Conservation (phyloP, 2,113 vertebrate species). For the Aegithalos caudatus region DNA sequence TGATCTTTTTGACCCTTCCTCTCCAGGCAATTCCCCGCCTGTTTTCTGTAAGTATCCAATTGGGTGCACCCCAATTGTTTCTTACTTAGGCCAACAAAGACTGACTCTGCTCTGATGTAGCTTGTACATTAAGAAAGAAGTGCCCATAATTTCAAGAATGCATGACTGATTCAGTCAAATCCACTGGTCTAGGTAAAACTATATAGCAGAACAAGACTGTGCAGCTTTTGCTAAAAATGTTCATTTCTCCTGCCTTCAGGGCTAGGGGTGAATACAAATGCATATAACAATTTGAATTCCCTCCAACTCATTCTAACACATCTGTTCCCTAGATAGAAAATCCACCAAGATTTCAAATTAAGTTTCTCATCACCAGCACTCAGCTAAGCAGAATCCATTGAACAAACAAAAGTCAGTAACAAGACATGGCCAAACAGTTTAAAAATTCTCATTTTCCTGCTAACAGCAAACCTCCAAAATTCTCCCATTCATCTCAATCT, state of each 20-base stretch:
- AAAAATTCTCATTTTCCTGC: neutral
- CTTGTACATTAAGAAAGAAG: neutral
- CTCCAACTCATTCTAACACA: neutral
- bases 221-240: neutral
- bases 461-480: neutral
- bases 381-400: neutral
- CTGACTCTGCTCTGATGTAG: neutral
- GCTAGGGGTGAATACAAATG: neutral
- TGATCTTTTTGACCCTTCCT: neutral
- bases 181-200: neutral
- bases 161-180: neutral
- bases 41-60: neutral
- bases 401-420: fast-evolving
- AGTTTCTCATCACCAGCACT: neutral
- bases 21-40: neutral
- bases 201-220: neutral
- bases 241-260: neutral
- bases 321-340: neutral
- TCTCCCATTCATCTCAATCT: neutral
- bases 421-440: neutral
- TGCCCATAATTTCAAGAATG: neutral
- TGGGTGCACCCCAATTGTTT: neutral
- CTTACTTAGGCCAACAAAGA: neutral
- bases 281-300: neutral
- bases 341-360: neutral